Percentiles rank a stretch among this genome's conserved stretches.
Conservation (phyloP, 2,797 vertebrate species). For the Oreochromis mossambicus region DNA sequence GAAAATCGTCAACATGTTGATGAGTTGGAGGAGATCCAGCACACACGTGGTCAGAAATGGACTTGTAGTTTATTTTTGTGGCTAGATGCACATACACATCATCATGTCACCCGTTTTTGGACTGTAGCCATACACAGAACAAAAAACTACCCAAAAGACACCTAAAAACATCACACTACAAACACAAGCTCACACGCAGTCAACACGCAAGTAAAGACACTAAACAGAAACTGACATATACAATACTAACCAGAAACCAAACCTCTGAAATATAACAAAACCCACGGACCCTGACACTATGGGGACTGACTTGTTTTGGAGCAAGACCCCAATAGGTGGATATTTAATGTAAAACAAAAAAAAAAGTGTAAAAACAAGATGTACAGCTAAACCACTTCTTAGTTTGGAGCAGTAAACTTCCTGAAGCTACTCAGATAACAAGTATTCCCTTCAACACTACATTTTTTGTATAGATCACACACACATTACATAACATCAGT, state of each 20-base stretch:
- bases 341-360: neutral
- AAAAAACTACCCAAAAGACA: neutral
- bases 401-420: neutral
- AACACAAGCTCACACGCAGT: neutral
- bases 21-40: neutral
- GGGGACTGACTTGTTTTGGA: neutral
- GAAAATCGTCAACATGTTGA: neutral
- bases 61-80: neutral
- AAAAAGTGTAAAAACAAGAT: neutral
- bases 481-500: neutral
- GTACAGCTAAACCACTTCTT: neutral
- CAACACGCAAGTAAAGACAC: neutral
- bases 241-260: neutral
- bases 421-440: neutral
- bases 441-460: neutral
- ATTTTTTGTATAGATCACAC: neutral
- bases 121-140: neutral
- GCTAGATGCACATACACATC: neutral
- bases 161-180: neutral
- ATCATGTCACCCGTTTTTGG: neutral
- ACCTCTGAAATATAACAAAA: neutral
- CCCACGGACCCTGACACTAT: neutral
- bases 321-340: rapidly evolving
- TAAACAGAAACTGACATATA: neutral
- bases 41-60: neutral